phyloP scores from a whole-genome alignment of 53 echinoderm and acorn worm species.

The Crossaster papposus region DNA sequence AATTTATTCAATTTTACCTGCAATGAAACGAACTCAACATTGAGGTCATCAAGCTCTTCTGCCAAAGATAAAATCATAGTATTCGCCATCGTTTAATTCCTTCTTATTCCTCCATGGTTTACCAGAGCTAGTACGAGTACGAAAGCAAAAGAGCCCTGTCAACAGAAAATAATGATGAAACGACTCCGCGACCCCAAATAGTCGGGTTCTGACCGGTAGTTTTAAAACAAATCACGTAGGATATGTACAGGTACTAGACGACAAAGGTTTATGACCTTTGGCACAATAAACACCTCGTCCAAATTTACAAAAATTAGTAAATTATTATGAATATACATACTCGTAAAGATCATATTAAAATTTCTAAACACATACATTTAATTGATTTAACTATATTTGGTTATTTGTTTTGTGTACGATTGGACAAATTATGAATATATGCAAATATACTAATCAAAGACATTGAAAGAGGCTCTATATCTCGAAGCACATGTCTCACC shows the following conservation, averaged over 20 bases:
- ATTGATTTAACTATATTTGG: background rate
- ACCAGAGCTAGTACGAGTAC: background rate
- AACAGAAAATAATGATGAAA: background rate
- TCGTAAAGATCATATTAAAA: background rate
- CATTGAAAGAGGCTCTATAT: conserved; percentile 5
- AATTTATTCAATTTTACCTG: conserved; percentile 46
- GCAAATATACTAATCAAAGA: background rate
- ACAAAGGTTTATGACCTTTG: conserved; percentile 24
- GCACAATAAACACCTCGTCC: background rate
- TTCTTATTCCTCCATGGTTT: conserved; percentile 69
- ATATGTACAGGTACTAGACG: background rate
- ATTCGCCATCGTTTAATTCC: conserved; percentile 71
- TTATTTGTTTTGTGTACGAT: too few species aligned
- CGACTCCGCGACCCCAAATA: background rate
- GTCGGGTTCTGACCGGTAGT: background rate
- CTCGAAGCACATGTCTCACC: conserved; percentile 1
- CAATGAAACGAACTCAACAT: conserved; percentile 70
- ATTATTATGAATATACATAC: too few species aligned
- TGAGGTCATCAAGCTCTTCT: conserved; percentile 76
- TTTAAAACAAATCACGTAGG: background rate
- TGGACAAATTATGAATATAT: background rate
- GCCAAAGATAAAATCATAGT: conserved; percentile 57
- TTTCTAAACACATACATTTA: background rate
- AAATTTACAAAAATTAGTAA: background rate
- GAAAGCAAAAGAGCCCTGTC: background rate